Percentiles rank a stretch among this genome's conserved stretches.
phyloP scores from a whole-genome alignment of 2,113 vertebrate genomes.

The Neotoma lepida region DNA sequence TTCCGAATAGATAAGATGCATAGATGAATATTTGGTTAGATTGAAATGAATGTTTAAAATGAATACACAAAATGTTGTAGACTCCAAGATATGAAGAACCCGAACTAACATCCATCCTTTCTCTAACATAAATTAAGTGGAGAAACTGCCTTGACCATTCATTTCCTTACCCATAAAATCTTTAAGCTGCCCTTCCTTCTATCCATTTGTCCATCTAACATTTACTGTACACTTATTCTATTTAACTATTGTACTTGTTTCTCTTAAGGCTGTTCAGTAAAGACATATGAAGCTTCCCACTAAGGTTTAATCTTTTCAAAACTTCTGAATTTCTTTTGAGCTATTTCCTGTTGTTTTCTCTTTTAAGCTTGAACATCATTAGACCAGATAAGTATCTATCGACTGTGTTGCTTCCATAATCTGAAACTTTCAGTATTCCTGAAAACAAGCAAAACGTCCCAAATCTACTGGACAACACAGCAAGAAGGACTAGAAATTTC shows the following conservation, averaged over 20 bases:
- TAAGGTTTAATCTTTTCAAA: slow-evolving; percentile 53
- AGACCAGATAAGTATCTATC: slow-evolving; percentile 45
- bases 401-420: not conserved
- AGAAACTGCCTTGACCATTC: slow-evolving; percentile 12
- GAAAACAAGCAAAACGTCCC: slow-evolving; percentile 14
- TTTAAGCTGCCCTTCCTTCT: not conserved
- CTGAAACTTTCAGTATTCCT: slow-evolving; percentile 8
- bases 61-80: not conserved
- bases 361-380: slow-evolving; percentile 29
- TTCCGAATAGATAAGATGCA: slow-evolving; percentile 15
- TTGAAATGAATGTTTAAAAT: slow-evolving; percentile 54
- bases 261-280: slow-evolving; percentile 40
- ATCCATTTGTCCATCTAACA: slow-evolving; percentile 21
- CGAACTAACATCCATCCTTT: slow-evolving; percentile 7
- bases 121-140: slow-evolving; percentile 42
- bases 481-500: not conserved
- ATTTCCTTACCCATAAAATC: not conserved
- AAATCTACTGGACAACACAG: slow-evolving; percentile 26
- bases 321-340: slow-evolving; percentile 24
- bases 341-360: not conserved
- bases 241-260: slow-evolving; percentile 28
- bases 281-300: slow-evolving; percentile 46
- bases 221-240: slow-evolving; percentile 41
- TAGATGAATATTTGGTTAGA: slow-evolving; percentile 24
- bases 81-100: slow-evolving; percentile 43